Evolutionary conservation across 2,888 invertebrate genomes (phyloP), one percentile per base, ranked within the genome.

Genomic region (Calameuta pallipes): DNA sequence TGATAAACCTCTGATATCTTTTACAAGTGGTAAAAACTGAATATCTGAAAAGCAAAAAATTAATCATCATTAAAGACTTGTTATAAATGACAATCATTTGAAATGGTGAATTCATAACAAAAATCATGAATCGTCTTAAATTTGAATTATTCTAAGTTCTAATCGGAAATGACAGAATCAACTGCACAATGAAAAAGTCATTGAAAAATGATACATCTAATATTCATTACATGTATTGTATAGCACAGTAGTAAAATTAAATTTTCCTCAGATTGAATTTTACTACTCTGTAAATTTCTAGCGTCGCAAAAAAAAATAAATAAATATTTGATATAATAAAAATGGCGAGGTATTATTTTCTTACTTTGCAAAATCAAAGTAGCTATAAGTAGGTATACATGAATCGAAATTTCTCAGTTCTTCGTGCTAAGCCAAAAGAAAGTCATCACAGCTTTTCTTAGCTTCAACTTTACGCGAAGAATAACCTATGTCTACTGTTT

Each of bases 41-140:
- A 76, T 73, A 78, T 78, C 78, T 78, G 78, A 73, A 78, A 78
- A 71, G 73, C 31, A 73, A 76, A 76, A 78, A 41, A 78, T 31
- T 37, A 75, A 74, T 74, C 33, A 77, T 74, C 56, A 77, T 77
- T 77, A 74, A 73, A 73, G 41, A 9, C 6, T 56, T 56, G 9
- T 23, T 0, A 56, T 56, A 9, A 15, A 56, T 2, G 56, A 56
- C 6, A 23, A 56, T 56, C 56, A 56, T 37, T 37, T 3, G 0
- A 37, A 11, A 37, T 11, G 37, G 37, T 37, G 11, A 37, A 37
- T 37, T 3, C 37, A 37, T 37, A 12, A 37, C 4, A 37, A 13
- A 12, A 37, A 37, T 37, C 37, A 37, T 3, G 37, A 12, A 13
- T 11, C 3, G 56, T 23, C 15, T 56, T 2, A 23, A 23, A 56